Evolutionary conservation across 1,140 invertebrate species (phyloP), one percentile per base, ranked within the genome.

Genomic region (Tetranychus urticae): DNA sequence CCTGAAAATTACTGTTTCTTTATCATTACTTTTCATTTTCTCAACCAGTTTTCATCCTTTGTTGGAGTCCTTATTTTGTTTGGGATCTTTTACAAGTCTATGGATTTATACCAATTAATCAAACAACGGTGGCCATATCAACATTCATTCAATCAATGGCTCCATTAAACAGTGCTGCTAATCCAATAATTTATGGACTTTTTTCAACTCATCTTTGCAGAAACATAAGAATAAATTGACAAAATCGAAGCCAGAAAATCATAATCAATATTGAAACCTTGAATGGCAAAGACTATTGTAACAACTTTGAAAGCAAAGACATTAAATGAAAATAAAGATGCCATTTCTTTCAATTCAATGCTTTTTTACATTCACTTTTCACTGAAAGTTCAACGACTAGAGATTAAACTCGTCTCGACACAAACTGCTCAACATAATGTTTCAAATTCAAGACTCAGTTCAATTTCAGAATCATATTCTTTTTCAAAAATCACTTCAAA

Each of bases 41-140:
- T 6, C 48, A n/a, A 52, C 14, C 79, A 92, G 89, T 92, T n/a
- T 96, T 94, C 73, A 84, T 94, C 59, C 69, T 93, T 3, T 94
- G 90, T 74, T 94, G 90, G 89, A 90, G 86, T 65, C 91, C 91
- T 0, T 96, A 89, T 71, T 88, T 93, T 70, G 78, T 94, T 42
- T 94, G 90, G 71, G 88, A 92, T 71, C 72, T 94, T 31, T 78
- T 94, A 1, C 86, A 91, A 79, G 86, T 93, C 37, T 93, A 84
- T 72, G 85, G 81, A 13, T 80, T 82, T 69, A 80, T 93, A 63
- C 85, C 86, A 0, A 74, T 77, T 58, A 85, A 82, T 0, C 83
- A 88, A 68, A 82, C 81, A 1, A 85, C 81, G 66, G 79, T 82
- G 3, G 87, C 88, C 1, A 78, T 94, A 2, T 84, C 85, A 3